These are phyloP conservation scores for Odobenus rosmarus DNA, from an alignment of 2,113 vertebrate genomes.

Conservation along the genomic window DNA sequence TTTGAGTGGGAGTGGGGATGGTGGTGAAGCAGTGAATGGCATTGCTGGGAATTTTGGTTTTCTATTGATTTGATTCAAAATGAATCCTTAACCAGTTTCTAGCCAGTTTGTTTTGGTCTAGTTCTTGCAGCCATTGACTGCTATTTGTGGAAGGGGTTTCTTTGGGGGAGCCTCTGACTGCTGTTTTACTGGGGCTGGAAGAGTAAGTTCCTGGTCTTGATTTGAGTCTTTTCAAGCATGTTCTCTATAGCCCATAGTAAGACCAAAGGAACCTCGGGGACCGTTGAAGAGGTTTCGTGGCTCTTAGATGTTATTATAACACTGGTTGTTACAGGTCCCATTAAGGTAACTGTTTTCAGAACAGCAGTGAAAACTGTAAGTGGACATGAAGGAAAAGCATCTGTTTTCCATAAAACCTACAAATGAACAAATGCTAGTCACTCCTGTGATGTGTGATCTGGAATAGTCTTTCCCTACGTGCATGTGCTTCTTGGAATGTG, in stretches of 20 bases:
- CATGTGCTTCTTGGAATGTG: not conserved
- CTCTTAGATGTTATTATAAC: not conserved
- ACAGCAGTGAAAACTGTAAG: slow-evolving; percentile 42
- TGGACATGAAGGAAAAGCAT: slow-evolving; percentile 48
- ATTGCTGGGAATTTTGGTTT: slow-evolving; percentile 10
- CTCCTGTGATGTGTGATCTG: slow-evolving; percentile 21
- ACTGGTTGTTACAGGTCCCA: slow-evolving; percentile 13
- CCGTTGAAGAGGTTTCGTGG: slow-evolving; percentile 25
- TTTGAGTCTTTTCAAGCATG: slow-evolving; percentile 39
- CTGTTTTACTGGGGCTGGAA: slow-evolving; percentile 16
- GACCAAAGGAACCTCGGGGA: not conserved
- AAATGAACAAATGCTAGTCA: slow-evolving; percentile 43
- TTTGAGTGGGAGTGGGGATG: not conserved
- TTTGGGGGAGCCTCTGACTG: not conserved
- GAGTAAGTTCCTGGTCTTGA: slow-evolving; percentile 31
- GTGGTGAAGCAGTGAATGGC: not conserved
- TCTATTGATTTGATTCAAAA: slow-evolving; percentile 28
- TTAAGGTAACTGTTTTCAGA: slow-evolving; percentile 62
- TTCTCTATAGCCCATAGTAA: not conserved
- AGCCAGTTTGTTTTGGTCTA: not conserved
- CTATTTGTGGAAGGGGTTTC: slow-evolving; percentile 27
- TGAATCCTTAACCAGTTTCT: slow-evolving; percentile 11
- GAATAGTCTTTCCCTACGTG: not conserved
- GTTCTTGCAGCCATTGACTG: not conserved
- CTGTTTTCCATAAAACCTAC: slow-evolving; percentile 59